Evolutionary conservation across 2,113 vertebrate genomes (phyloP).

Genomic region (Hippocampus barbouri): DNA sequence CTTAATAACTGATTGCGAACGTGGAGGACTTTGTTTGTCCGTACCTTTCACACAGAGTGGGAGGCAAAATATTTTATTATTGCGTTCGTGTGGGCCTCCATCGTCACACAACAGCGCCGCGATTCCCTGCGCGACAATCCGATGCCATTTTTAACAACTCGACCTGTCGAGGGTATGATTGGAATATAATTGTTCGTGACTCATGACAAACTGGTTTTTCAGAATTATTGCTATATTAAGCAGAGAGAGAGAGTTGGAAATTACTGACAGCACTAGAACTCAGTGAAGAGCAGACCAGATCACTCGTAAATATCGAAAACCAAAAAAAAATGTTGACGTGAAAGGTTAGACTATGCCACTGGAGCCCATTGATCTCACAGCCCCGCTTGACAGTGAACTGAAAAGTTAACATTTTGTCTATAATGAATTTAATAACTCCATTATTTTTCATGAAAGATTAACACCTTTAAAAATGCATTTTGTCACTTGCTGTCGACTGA

Average conservation of each 20-base stretch:
- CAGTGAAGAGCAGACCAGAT: neutral
- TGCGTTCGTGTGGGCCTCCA: conserved; percentile 33
- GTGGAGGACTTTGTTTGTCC: conserved; percentile 58
- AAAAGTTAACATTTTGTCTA: too few species aligned
- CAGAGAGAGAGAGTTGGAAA: conserved; percentile 3
- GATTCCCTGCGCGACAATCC: conserved; percentile 1
- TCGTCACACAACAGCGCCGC: conserved; percentile 9
- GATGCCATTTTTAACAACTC: neutral
- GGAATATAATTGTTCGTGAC: conserved; percentile 6
- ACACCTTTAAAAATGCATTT: too few species aligned
- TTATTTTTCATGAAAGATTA: too few species aligned
- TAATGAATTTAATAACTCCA: too few species aligned
- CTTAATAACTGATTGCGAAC: conserved; percentile 57
- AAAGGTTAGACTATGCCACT: neutral
- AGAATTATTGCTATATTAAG: neutral
- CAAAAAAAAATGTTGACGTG: neutral
- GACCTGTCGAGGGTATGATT: conserved; percentile 9
- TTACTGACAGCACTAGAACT: neutral
- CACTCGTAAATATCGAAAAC: neutral
- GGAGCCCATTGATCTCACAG: neutral
- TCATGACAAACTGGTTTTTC: conserved; percentile 1
- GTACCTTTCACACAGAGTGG: conserved; percentile 41
- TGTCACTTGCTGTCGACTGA: too few species aligned
- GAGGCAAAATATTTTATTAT: conserved; percentile 49
- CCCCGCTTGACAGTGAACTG: neutral